phyloP scores from a whole-genome alignment of 2,113 vertebrate genomes.

The Nanorana parkeri region DNA sequence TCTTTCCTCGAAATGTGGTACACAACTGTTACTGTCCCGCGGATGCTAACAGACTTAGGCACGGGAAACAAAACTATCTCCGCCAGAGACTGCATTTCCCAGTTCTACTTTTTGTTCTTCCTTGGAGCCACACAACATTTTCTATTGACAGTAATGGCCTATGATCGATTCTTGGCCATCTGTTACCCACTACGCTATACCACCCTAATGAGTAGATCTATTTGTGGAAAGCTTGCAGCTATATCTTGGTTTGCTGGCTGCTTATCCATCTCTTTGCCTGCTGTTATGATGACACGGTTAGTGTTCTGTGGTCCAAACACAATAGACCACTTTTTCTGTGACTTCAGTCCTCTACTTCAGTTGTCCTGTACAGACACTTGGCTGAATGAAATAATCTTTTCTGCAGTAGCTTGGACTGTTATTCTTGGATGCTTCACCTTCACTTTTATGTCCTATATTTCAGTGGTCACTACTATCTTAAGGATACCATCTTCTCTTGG shows the following conservation, averaged over 20 bases:
- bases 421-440: constrained; percentile 31
- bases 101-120: constrained; percentile 45
- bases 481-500: constrained; percentile 23
- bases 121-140: constrained; percentile 42
- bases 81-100: constrained; percentile 4
- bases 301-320: constrained; percentile 24
- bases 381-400: constrained; percentile 20
- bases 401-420: constrained; percentile 14
- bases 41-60: constrained; percentile 10
- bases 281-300: constrained; percentile 9
- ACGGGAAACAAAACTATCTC: constrained; percentile 25
- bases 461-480: constrained; percentile 1
- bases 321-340: constrained; percentile 51
- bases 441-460: constrained; percentile 21
- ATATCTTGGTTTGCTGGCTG: constrained; percentile 25
- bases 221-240: constrained; percentile 45
- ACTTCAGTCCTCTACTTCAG: constrained; percentile 33
- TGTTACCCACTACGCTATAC: constrained; percentile 40
- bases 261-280: neutral
- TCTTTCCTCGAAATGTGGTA: constrained; percentile 52
- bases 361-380: constrained; percentile 37
- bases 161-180: constrained; percentile 43
- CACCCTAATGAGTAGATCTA: constrained; percentile 19
- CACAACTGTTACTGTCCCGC: constrained; percentile 36
- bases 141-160: constrained; percentile 31